Conservation (phyloP, 2,888 invertebrate genomes). For the Melanophora roralis region DNA sequence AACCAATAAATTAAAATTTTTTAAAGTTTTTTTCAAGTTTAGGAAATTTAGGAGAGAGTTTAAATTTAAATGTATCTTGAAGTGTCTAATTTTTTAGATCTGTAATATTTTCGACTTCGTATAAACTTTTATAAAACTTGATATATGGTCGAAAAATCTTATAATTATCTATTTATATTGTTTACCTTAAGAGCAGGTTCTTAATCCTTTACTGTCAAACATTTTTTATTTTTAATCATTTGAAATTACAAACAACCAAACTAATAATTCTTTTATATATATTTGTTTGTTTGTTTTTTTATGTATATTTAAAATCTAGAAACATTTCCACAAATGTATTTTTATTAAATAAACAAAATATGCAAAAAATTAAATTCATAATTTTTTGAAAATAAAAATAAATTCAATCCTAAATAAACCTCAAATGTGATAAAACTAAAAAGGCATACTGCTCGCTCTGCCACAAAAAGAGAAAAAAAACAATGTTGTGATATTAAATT, state of each 20-base stretch:
- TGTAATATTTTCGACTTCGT: no score
- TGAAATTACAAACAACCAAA: background rate
- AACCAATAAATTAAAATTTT: background rate
- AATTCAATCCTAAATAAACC: constrained; percentile 61
- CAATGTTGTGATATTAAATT: constrained; percentile 58
- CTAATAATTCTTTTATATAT: constrained; percentile 22
- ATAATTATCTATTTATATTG: background rate
- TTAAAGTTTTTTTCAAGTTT: no score
- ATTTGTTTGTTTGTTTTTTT: constrained; percentile 48
- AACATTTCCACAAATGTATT: constrained; percentile 70
- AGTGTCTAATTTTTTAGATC: no score
- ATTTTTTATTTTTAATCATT: background rate
- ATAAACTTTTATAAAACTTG: no score
- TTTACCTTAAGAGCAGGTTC: background rate
- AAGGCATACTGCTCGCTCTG: constrained; percentile 26
- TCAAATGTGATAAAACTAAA: constrained; percentile 57
- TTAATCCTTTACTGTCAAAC: no score
- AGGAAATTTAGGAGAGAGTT: background rate
- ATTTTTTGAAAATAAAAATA: constrained; percentile 24
- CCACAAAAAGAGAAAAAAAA: constrained; percentile 33
- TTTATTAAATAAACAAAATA: constrained; percentile 54
- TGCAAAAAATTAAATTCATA: constrained; percentile 21
- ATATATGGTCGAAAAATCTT: no score
- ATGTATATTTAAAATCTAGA: constrained; percentile 64
- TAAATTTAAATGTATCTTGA: no score